These are phyloP conservation scores for Tympanoctomys barrerae DNA, from an alignment of 2,797 vertebrate genomes.

Conservation along the genomic window DNA sequence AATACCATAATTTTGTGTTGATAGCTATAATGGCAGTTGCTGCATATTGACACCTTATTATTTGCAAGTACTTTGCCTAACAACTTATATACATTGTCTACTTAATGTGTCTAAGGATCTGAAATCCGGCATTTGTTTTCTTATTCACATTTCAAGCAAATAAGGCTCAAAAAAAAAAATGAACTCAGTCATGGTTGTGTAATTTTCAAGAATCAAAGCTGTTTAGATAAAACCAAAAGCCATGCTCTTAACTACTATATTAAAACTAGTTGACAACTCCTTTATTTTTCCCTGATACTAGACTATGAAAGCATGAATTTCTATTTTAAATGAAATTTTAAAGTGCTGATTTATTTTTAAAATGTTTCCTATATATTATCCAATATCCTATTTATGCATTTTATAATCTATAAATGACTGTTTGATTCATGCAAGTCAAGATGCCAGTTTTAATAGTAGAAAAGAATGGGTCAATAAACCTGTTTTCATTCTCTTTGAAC, in stretches of 20 bases:
- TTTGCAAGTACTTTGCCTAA: neutral
- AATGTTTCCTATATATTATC: constrained; percentile 3
- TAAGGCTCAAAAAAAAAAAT: neutral
- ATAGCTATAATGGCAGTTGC: neutral
- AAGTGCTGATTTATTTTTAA: constrained; percentile 53
- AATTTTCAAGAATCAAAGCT: constrained; percentile 6
- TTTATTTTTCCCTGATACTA: constrained; percentile 1
- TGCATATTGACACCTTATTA: neutral
- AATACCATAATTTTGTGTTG: neutral
- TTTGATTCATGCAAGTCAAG: constrained; percentile 65
- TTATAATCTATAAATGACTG: constrained; percentile 48
- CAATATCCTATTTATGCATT: constrained; percentile 12
- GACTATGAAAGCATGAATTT: neutral
- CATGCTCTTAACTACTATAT: neutral
- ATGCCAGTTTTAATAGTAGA: constrained; percentile 60
- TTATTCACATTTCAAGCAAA: neutral
- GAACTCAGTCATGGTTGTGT: neutral
- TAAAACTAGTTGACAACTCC: neutral
- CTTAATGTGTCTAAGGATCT: constrained; percentile 19
- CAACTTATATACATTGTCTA: neutral
- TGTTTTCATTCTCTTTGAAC: constrained; percentile 60
- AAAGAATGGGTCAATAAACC: constrained; percentile 62
- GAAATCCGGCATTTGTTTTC: neutral
- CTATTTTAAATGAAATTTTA: constrained; percentile 38
- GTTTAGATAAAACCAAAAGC: neutral